These are phyloP conservation scores for Poecilia gillii DNA, from an alignment of 2,797 vertebrate genomes.

Conservation along the genomic window DNA sequence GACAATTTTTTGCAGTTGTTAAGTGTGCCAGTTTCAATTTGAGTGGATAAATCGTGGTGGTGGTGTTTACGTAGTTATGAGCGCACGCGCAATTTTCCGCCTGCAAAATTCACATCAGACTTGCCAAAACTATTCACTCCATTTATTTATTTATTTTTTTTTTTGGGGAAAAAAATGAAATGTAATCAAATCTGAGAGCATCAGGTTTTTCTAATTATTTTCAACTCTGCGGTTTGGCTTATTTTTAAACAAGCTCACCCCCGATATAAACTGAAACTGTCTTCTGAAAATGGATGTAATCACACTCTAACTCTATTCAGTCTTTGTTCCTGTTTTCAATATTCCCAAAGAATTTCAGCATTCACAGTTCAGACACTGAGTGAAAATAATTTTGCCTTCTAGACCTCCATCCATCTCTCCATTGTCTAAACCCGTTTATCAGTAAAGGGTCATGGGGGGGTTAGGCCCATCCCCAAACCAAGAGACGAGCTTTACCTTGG, in stretches of 20 bases:
- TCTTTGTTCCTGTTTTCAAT: slow-evolving; percentile 10
- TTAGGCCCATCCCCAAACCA: neutral
- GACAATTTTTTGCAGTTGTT: neutral
- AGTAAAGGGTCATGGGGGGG: neutral
- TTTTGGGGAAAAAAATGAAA: neutral
- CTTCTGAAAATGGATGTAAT: slow-evolving; percentile 60
- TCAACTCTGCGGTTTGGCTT: neutral
- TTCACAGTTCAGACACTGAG: slow-evolving; percentile 38
- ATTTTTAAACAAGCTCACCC: neutral
- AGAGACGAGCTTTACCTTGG: neutral
- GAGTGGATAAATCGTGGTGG: neutral
- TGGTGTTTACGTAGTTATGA: neutral
- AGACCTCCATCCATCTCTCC: slow-evolving; percentile 21
- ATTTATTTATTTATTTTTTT: neutral
- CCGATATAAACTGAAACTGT: neutral
- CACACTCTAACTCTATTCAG: slow-evolving; percentile 31
- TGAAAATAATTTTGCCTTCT: slow-evolving; percentile 69
- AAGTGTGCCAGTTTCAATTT: neutral
- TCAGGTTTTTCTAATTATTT: neutral
- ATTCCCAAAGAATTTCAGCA: slow-evolving; percentile 47
- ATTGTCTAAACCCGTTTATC: neutral
- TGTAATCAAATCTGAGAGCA: neutral
- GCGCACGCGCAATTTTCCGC: neutral
- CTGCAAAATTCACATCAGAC: neutral
- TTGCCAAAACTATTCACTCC: neutral